Base-by-base conservation (phyloP, 2,113 vertebrate species). In the Vimba vimba region DNA sequence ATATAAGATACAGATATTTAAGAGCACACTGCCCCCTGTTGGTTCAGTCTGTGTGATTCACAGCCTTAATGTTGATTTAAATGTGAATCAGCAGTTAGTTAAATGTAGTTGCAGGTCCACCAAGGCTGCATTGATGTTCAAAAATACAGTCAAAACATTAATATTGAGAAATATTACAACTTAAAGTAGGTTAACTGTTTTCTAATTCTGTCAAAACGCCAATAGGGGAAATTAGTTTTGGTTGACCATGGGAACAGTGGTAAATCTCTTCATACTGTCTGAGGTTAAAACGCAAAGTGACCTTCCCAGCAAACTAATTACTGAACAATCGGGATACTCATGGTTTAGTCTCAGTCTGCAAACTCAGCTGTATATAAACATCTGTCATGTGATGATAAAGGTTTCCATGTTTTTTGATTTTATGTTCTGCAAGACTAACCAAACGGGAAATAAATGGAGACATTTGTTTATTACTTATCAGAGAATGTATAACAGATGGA, bases 21-120 rank as follows among this genome's bases (percentile, higher is more conserved):
- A 87, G 81, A 73, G 4, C 64, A 89, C 81, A 76, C 87, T 87
- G 90, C 87, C 90, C 87, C 90, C 90, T 89, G 59, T 64, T 86
- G 90, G 73, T 66, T 23, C 27, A 62, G 8, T 62, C 4, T 43
- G 78, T 45, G 15, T 12, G 25, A 27, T 6, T 52, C 62, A 68
- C 27, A 23, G 25, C 23, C 1, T 50, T 4, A 43, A n/a, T 43
- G 4, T 50, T 15, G 19, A 73, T 55, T 33, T 68, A 1, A 30
- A 11, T 23, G 45, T 33, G 2, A 25, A 43, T 27, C 36, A 15
- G 8, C 23, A 50, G n/a, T 45, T 12, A 9, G 4, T 79, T 36
- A 79, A 19, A 13, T n/a, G 76, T 64, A 39, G 15, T 19, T 11
- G n/a, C 23, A 64, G 17, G 27, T 30, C 25, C 55, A 57, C 52